Evolutionary conservation across 53 echinoderm and acorn worm species (phyloP), one percentile per base, ranked within the genome.

Genomic region (Stichopus horrens): DNA sequence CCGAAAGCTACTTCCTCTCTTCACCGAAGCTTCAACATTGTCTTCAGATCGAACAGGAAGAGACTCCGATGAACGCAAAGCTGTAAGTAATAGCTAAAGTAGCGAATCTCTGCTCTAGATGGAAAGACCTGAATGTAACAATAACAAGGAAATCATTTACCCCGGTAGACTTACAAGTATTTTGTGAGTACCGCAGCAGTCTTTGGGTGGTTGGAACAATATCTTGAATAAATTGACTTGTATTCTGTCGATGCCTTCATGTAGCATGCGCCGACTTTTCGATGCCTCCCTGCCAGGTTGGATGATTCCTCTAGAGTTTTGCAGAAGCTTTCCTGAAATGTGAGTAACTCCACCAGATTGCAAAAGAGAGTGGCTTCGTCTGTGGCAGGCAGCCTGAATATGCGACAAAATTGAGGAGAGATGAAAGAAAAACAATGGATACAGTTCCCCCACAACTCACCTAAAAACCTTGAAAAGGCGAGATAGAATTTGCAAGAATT

Each of bases 121-220:
- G 37, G 37, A 37, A 37, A 37, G 37, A 37, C 37, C 2, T 37
- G 37, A 37, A 37, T 37, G 37, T 37, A 37, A 37, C 37, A 37
- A 37, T 67, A 67, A 67, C n/a, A 67, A 14, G 68, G 11, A n/a
- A 67, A 67, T 67, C 13, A 7, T 59, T 16, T 63, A 86, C 55
- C 86, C 37, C 8, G 11, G 23, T 37, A 19, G 21, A 91, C 93
- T 92, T 89, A 98, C 98, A 93, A 90, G 88, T 94, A 88, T 89
- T 98, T 92, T 82, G 84, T 90, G 88, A 98, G 92, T 80, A 98
- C 91, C 88, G 93, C 82, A 74, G 88, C 99, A 88, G 99, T 94
- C 89, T 91, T 96, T 4, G 99, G 99, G 83, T 99, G 99, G 74
- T 99, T 99, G 71, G 96, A 93, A 93, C 99, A 94, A 90, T 99